A percentile compares a stretch with the other conserved stretches of the same genome.
Evolutionary conservation across 2,888 invertebrate genomes (phyloP).

Genomic region (Acleris literana): DNA sequence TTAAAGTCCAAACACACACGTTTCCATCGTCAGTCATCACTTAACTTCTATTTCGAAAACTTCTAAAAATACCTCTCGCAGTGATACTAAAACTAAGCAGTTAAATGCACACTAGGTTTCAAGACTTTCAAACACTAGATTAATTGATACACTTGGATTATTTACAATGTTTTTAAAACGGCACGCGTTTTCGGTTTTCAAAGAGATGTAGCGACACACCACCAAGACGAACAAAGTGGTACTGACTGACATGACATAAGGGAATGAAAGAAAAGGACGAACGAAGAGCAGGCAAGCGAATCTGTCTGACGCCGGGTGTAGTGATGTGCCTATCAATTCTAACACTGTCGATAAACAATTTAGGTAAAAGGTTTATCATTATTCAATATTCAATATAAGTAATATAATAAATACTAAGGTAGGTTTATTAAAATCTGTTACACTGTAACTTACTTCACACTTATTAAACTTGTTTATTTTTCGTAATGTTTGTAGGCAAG

Average conservation of each 20-base stretch:
- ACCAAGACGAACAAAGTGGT: conserved; percentile 46
- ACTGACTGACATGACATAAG: conserved; percentile 45
- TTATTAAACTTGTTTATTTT: no score
- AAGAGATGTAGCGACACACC: conserved; percentile 15
- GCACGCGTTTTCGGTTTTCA: conserved; percentile 55
- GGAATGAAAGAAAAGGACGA: conserved; percentile 39
- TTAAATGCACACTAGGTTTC: conserved; percentile 19
- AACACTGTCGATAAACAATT: no score
- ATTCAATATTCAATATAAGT: no score
- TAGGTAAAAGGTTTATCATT: no score
- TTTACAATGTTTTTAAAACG: conserved; percentile 20
- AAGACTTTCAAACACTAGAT: conserved; percentile 1
- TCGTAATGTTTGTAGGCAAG: no score
- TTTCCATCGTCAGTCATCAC: conserved; percentile 60
- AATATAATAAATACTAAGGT: no score
- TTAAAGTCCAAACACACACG: conserved; percentile 46
- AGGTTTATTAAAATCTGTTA: no score
- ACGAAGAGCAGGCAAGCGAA: conserved; percentile 53
- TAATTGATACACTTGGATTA: conserved; percentile 22
- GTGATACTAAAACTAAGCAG: conserved; percentile 1
- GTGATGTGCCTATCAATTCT: conserved; percentile 11
- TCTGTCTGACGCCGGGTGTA: conserved; percentile 41
- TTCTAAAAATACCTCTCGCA: conserved; percentile 31
- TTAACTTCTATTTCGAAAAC: conserved; percentile 44
- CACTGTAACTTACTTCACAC: no score